These are phyloP conservation scores for Drosophila pseudoananassae DNA, from an alignment of 1,140 invertebrate genomes.

Conservation along the genomic window DNA sequence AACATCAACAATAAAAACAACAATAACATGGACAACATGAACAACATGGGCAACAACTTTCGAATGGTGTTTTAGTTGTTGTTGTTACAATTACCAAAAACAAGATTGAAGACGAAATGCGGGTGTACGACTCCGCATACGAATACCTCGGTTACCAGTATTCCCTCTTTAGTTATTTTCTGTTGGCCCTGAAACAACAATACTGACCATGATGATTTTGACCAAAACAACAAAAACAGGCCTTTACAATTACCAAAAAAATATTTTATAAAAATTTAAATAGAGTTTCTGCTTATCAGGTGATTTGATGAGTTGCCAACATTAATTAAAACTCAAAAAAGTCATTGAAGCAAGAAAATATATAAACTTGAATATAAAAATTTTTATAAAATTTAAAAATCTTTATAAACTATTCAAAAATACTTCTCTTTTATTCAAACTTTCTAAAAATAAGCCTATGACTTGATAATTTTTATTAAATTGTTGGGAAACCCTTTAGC, in stretches of 20 bases:
- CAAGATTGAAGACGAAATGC: constrained; percentile 42
- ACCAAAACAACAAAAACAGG: constrained; percentile 20
- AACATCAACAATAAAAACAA: constrained; percentile 10
- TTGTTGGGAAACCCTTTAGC: not conserved
- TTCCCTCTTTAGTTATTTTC: not conserved
- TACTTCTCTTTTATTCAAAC: not conserved
- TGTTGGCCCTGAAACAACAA: constrained; percentile 37
- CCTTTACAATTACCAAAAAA: constrained; percentile 28
- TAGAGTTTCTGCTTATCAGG: constrained; percentile 16
- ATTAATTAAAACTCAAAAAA: constrained; percentile 15
- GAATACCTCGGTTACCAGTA: not conserved
- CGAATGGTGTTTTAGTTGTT: constrained; percentile 42
- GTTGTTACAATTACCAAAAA: constrained; percentile 36
- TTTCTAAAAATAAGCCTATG: not conserved
- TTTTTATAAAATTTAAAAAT: too few species aligned
- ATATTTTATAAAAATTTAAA: constrained; percentile 2
- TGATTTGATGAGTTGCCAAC: constrained; percentile 34
- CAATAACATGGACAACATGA: not conserved
- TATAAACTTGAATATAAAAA: not conserved
- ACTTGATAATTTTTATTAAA: not conserved
- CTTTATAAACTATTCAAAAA: too few species aligned
- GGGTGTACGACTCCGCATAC: constrained; percentile 8
- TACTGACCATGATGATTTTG: constrained; percentile 28
- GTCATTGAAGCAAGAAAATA: not conserved
- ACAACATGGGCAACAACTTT: constrained; percentile 38